phyloP scores from a whole-genome alignment of 2,797 vertebrate species.

The Microtus agrestis region DNA sequence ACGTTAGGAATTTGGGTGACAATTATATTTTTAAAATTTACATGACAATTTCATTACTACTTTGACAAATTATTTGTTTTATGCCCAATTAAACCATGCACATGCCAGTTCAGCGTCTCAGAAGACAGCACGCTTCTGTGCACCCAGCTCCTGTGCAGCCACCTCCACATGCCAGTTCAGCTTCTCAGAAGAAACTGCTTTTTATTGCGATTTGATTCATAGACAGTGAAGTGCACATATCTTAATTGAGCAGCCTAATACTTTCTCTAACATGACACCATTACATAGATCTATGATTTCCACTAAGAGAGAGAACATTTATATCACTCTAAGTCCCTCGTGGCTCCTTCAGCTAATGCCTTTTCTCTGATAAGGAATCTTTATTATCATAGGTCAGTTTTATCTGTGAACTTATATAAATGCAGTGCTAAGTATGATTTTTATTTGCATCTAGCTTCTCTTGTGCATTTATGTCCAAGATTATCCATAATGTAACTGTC shows the following conservation, averaged over 20 bases:
- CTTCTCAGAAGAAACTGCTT: not conserved
- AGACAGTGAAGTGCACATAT: not conserved
- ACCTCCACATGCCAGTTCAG: no score
- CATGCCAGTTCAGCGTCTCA: not conserved
- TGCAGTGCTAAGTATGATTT: not conserved
- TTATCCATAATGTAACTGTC: not conserved
- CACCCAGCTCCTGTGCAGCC: not conserved
- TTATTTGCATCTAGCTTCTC: slow-evolving; percentile 19
- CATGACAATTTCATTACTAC: not conserved
- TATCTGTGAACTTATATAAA: slow-evolving; percentile 27
- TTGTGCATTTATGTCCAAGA: not conserved
- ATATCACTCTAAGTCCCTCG: not conserved
- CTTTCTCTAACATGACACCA: not conserved
- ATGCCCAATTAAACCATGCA: not conserved
- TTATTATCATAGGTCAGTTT: not conserved
- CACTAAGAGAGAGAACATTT: slow-evolving; percentile 8
- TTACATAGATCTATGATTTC: not conserved
- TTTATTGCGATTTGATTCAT: slow-evolving; percentile 36
- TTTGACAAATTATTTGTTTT: slow-evolving; percentile 52
- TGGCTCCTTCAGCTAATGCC: not conserved
- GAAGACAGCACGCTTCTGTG: not conserved
- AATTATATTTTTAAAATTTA: slow-evolving; percentile 7
- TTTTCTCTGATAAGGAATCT: not conserved
- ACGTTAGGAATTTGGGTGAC: slow-evolving; percentile 24
- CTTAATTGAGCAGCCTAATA: slow-evolving; percentile 27